Evolutionary conservation across 2,888 invertebrate genomes (phyloP), one percentile per base, ranked within the genome.

Genomic region (Epicampocera succincta): DNA sequence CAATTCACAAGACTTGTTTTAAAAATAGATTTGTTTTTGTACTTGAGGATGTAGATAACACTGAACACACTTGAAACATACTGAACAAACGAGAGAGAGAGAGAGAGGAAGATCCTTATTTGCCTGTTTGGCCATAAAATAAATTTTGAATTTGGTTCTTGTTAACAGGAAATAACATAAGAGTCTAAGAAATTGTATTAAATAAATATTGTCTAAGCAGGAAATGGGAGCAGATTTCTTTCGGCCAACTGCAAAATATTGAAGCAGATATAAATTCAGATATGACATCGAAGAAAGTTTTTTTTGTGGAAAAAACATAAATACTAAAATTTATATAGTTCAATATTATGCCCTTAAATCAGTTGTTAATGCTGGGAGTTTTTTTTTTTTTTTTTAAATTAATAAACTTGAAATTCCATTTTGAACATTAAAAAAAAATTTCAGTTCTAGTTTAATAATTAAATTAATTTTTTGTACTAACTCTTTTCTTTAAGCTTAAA

Each of bases 101-200:
- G n/a, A n/a, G n/a, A n/a, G n/a, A n/a, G n/a, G n/a, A 54, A 71
- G 61, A 71, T 77, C 63, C 63, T 33, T 5, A 4, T 33, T 33
- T 71, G 76, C n/a, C 2, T 63, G 50, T 69, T 61, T 76, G 68
- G 76, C 76, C 76, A 69, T 40, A 54, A 56, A 61, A 63, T 46
- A 69, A 48, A 48, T 69, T 69, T 63, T 25, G 19, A 63, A 54
- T 12, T 46, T 68, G 46, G 33, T 76, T 65, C 2, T 19, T 38
- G 76, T 76, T 74, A 74, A 66, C 74, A 74, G 74, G 74, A 74
- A 74, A 74, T 66, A 40, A 21, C 33, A 65, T 33, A 44, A 52
- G n/a, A 21, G 13, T 44, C 11, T 19, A 11, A 42, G 25, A 42
- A 52, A 15, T n/a, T 68, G 17, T 13, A 52, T 48, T 44, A 29